phyloP scores from a whole-genome alignment of 2,797 vertebrate genomes.

The Micromesistius poutassou region DNA sequence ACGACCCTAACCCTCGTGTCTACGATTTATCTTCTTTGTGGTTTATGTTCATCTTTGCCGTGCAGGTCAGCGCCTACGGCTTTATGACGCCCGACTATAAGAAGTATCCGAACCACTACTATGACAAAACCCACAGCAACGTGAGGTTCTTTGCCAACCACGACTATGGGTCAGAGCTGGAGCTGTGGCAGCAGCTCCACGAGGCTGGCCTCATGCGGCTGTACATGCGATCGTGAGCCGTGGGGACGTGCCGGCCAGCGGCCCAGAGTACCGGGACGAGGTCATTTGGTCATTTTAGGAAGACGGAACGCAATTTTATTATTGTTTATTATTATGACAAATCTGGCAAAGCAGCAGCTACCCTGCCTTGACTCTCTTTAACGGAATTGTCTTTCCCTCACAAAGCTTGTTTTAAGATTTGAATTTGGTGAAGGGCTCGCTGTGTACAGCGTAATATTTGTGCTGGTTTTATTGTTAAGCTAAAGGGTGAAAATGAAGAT shows the following conservation, averaged over 20 bases:
- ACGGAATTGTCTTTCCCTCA: not conserved
- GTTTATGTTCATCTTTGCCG: not conserved
- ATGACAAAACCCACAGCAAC: slow-evolving; percentile 35
- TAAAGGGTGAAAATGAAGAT: not conserved
- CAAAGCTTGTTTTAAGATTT: not conserved
- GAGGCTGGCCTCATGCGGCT: slow-evolving; percentile 62
- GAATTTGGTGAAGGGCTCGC: not conserved
- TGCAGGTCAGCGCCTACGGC: slow-evolving; percentile 77
- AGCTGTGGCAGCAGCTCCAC: slow-evolving; percentile 75
- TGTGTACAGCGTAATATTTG: not conserved
- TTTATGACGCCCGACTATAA: slow-evolving; percentile 76
- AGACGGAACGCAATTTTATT: too few relatives aligned
- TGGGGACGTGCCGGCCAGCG: rapidly evolving
- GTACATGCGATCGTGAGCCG: slow-evolving; percentile 60
- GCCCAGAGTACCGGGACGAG: not conserved
- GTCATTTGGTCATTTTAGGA: too few relatives aligned
- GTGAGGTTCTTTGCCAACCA: slow-evolving; percentile 77
- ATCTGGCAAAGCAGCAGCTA: too few relatives aligned
- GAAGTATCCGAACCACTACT: slow-evolving; percentile 78
- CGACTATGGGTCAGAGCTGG: slow-evolving; percentile 71
- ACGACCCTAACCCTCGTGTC: not conserved
- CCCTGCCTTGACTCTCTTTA: not conserved
- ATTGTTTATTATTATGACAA: too few relatives aligned
- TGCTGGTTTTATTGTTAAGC: not conserved
- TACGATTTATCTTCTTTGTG: not conserved